Percentiles rank a stretch among this genome's conserved stretches.
These are phyloP conservation scores for Vicugna pacos DNA, from an alignment of 2,113 vertebrate genomes.

Conservation along the genomic window DNA sequence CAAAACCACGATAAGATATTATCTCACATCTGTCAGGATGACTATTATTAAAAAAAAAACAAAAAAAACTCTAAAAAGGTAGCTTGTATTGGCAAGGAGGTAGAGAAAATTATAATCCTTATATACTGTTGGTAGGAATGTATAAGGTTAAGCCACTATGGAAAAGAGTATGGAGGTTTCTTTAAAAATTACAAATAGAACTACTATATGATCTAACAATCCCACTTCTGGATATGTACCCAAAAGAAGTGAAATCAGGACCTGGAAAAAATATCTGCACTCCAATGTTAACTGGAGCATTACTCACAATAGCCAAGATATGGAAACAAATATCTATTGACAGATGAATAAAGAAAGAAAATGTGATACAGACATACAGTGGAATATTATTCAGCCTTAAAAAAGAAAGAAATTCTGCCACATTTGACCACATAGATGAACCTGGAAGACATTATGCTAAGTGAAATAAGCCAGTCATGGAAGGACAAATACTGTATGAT, in stretches of 20 bases:
- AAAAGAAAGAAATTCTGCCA: background rate
- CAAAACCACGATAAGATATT: background rate
- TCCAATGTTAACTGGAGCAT: background rate
- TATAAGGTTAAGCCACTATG: background rate
- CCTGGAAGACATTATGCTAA: background rate
- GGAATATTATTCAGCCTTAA: background rate
- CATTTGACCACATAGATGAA: background rate
- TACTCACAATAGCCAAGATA: background rate
- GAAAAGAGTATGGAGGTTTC: background rate
- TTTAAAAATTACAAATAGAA: slow-evolving; percentile 24
- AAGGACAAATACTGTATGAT: background rate
- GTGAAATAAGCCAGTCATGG: background rate
- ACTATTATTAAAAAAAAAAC: background rate
- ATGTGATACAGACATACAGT: background rate
- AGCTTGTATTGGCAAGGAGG: background rate
- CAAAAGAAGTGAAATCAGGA: background rate
- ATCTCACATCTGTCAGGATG: background rate
- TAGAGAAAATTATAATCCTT: background rate
- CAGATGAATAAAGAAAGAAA: background rate
- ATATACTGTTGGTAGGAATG: background rate
- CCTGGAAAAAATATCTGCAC: background rate
- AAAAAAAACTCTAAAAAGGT: background rate
- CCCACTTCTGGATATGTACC: background rate
- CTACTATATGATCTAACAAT: background rate
- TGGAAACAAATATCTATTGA: background rate